Base-by-base conservation (phyloP, 2,888 invertebrate genomes). In the Stegana nigrithorax region DNA sequence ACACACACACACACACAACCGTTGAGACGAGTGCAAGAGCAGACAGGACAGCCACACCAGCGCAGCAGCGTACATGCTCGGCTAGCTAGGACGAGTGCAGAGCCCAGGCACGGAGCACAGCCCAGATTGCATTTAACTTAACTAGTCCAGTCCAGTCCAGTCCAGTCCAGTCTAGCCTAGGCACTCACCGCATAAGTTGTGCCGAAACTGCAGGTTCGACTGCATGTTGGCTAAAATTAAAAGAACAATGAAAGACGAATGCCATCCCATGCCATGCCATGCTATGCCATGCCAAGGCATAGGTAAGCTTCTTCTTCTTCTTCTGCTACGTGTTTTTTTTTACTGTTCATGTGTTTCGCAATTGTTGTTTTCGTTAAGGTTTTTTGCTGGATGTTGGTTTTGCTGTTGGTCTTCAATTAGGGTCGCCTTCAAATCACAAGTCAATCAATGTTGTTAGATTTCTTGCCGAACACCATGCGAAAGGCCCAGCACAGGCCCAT, bases 391-490 rank as follows among this genome's bases (percentile, higher is more conserved):
- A 12, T 32, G 32, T 32, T 32, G 32, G 1, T 32, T 8, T 32
- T 32, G 32, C 32, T 45, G 45, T 45, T 23, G n/a, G 21, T 10
- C 78, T 75, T 82, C 81, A 82, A 82, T 81, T 81, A 81, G 81
- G 81, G 73, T 78, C 76, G 80, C 78, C 80, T 81, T 78, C 81
- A 78, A 78, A 80, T 80, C 81, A 83, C 81, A 82, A 83, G 81
- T 82, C 81, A 82, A 82, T 82, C 83, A 83, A 81, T 79, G 73
- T 75, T 75, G 77, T 83, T 83, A 81, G 82, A 78, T 80, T 80
- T 75, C 70, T 47, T 21, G 25, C 25, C 25, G 44, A 4, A 14
- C 44, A 19, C 44, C 44, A 44, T 44, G 17, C 44, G 19, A 44
- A 14, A 12, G 17, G 19, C 14, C 17, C 10, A n/a, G 36, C 36